phyloP scores from a whole-genome alignment of 2,888 invertebrate species.

The Andrena haemorrhoa region DNA sequence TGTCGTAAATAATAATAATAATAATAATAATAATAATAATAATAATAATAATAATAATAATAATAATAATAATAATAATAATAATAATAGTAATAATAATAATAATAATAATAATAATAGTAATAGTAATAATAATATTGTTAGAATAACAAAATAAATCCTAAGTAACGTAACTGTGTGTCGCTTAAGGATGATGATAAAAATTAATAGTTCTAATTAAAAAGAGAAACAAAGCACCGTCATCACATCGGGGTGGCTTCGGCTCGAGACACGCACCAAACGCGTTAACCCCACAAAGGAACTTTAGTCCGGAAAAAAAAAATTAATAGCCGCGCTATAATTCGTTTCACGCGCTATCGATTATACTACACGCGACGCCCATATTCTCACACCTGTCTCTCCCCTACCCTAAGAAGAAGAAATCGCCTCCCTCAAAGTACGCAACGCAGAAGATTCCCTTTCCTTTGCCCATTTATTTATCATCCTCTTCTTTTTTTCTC shows the following conservation, averaged over 20 bases:
- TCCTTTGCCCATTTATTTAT: background rate
- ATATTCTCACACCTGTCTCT: slow-evolving; percentile 50
- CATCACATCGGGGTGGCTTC: slow-evolving; percentile 82
- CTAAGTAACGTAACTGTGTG: slow-evolving; percentile 76
- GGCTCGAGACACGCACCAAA: slow-evolving; percentile 66
- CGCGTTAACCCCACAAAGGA: slow-evolving; percentile 77
- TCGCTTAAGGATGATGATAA: slow-evolving; percentile 74
- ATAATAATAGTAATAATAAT: slow-evolving; percentile 70
- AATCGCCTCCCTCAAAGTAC: slow-evolving; percentile 7
- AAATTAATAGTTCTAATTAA: slow-evolving; percentile 72
- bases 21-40: slow-evolving; percentile 71
- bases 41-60: slow-evolving; percentile 69
- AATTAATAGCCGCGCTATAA: slow-evolving; percentile 67
- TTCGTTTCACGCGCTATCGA: background rate
- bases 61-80: slow-evolving; percentile 71
- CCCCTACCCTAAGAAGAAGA: slow-evolving; percentile 27
- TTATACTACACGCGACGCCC: slow-evolving; percentile 70
- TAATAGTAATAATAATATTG: slow-evolving; percentile 71
- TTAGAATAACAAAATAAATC: slow-evolving; percentile 80
- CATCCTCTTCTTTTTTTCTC: background rate
- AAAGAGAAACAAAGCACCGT: slow-evolving; percentile 84
- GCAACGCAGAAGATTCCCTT: background rate
- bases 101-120: slow-evolving; percentile 67
- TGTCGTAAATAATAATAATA: slow-evolving; percentile 73
- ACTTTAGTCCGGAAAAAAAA: slow-evolving; percentile 80